phyloP scores from a whole-genome alignment of 2,113 vertebrate species.

The Pomatorhinus ruficollis region DNA sequence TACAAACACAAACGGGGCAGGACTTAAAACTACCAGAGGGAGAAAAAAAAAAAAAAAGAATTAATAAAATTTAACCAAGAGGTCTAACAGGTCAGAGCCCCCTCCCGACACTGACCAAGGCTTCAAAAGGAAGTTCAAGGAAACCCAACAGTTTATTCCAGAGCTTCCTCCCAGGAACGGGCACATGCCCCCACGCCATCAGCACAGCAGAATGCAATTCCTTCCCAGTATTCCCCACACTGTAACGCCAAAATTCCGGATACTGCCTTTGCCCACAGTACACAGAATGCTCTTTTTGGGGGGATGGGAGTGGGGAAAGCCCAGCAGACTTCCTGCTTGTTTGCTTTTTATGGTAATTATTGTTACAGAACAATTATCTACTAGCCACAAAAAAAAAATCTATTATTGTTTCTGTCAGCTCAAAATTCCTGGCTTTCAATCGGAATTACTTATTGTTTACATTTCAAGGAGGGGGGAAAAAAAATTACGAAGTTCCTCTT shows the following conservation, averaged over 20 bases:
- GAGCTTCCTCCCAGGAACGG: neutral
- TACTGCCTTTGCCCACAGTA: neutral
- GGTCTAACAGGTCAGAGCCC: neutral
- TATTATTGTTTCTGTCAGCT: neutral
- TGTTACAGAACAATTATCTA: neutral
- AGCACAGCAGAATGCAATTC: neutral
- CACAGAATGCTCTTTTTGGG: neutral
- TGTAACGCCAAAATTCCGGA: neutral
- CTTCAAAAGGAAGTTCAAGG: neutral
- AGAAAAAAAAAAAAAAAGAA: neutral
- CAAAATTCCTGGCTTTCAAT: neutral
- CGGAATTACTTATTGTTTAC: neutral
- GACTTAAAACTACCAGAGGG: neutral
- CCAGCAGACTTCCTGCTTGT: neutral
- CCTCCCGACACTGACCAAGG: neutral
- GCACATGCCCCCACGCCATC: neutral
- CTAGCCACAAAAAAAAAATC: neutral
- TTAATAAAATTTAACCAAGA: neutral
- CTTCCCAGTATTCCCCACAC: neutral
- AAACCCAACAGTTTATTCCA: neutral
- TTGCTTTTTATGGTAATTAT: neutral
- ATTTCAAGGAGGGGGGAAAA: neutral
- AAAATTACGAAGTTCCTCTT: neutral
- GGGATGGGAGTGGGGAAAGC: neutral
- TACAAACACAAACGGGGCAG: neutral